Percentiles rank a stretch among this genome's conserved stretches.
Conservation (phyloP, 2,888 invertebrate species). For the Smittia aterrima region DNA sequence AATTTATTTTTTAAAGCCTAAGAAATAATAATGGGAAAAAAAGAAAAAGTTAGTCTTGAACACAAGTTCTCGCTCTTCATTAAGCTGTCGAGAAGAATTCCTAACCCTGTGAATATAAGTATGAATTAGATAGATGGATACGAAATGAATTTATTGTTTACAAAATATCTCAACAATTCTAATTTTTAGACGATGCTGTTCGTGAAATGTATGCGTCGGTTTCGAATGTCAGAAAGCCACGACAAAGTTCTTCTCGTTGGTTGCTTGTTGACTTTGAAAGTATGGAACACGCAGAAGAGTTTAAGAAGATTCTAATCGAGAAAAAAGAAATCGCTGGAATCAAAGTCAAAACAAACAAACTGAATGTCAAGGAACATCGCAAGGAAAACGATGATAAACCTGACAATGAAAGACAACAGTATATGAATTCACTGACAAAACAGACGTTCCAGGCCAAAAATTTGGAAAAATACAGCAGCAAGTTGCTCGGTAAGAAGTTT, state of each 20-base stretch:
- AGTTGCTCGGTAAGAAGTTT: too few relatives aligned
- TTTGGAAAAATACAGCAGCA: conserved; percentile 36
- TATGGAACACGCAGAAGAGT: conserved; percentile 26
- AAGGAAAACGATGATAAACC: background rate
- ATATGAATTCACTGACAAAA: conserved; percentile 8
- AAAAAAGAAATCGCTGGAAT: conserved; percentile 25
- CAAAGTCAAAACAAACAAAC: conserved; percentile 19
- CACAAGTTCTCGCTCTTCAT: conserved; percentile 22
- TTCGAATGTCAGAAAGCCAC: conserved; percentile 23
- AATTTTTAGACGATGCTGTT: conserved; percentile 16
- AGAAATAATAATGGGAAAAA: conserved; percentile 18
- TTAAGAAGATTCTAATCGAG: conserved; percentile 10
- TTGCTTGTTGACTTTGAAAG: conserved; percentile 29
- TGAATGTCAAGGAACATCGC: conserved; percentile 19
- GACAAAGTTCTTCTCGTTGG: conserved; percentile 33
- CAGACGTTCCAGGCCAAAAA: conserved; percentile 7
- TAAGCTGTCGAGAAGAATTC: conserved; percentile 20
- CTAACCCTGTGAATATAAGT: conserved; percentile 29
- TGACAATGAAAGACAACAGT: conserved; percentile 25
- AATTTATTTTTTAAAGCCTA: too few relatives aligned
- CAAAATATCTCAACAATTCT: background rate
- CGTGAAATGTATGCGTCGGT: background rate
- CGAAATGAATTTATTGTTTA: background rate
- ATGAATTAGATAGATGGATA: too few relatives aligned
- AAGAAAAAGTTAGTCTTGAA: background rate